Conservation (phyloP, 2,888 invertebrate genomes). For the Diarsia mendica region DNA sequence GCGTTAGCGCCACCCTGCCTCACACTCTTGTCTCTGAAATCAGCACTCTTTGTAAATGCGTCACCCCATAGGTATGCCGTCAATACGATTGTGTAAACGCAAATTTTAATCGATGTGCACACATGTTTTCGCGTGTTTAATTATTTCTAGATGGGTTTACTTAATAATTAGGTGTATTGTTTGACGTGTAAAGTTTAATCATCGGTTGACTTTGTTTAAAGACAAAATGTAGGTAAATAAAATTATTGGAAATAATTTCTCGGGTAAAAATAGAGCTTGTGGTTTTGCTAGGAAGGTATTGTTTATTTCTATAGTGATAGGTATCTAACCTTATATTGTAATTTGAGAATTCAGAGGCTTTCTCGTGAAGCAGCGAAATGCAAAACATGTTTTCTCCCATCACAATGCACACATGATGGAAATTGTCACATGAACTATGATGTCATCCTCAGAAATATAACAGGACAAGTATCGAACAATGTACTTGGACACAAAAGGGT, state of each 20-base stretch:
- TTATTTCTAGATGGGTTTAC: constrained; percentile 56
- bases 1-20: constrained; percentile 79
- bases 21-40: constrained; percentile 48
- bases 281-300: not conserved
- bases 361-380: not conserved
- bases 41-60: constrained; percentile 51
- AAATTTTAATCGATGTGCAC: constrained; percentile 63
- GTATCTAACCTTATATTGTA: not conserved
- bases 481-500: constrained; percentile 72
- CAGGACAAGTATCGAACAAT: constrained; percentile 69
- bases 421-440: constrained; percentile 53
- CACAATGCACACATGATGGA: not conserved
- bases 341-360: not conserved
- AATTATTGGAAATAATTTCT: constrained; percentile 37
- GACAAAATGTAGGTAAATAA: constrained; percentile 51
- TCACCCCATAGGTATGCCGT: constrained; percentile 63
- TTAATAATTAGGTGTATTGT: constrained; percentile 62
- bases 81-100: constrained; percentile 60
- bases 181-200: constrained; percentile 57
- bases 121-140: constrained; percentile 62
- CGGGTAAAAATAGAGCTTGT: not conserved
- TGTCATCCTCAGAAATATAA: constrained; percentile 61
- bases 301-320: not conserved
- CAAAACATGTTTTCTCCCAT: constrained; percentile 1
- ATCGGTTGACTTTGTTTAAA: constrained; percentile 46